Evolutionary conservation across 2,113 vertebrate genomes (phyloP), one percentile per base, ranked within the genome.

Genomic region (Numenius arquata): DNA sequence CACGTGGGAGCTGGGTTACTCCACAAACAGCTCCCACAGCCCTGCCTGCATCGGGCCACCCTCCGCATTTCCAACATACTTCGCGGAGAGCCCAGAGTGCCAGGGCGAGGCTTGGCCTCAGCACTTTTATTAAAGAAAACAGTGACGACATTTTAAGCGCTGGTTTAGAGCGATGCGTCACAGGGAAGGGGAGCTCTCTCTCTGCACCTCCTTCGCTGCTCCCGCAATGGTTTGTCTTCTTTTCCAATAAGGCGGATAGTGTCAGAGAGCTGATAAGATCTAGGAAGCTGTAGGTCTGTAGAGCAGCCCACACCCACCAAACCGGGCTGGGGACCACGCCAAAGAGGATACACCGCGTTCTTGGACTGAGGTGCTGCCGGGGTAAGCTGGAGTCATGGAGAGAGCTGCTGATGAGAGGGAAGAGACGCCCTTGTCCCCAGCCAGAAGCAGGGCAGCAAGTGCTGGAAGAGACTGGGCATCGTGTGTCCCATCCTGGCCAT

Each of bases 401-500:
- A 52, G 77, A 45, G 41, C 36, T 0, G 0, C 43, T 41, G 47
- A 11, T 4, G 27, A 50, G 72, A 61, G 2, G 34, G 36, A 76
- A 78, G 30, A 53, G 68, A 13, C 8, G 4, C 11, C 34, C 25
- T 13, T 25, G 15, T 5, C 25, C 8, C 8, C 27, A 26, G 9
- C 11, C 16, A 34, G 36, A 14, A 67, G 47, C 58, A 34, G 63
- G 8, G 12, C 41, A 40, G 48, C 4, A 1, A 20, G 6, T 2
- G 6, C 43, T 59, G 40, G 36, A 58, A 30, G n/a, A 29, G 21
- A 88, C 63, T 2, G 0, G 40, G 32, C 7, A 8, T 3, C 0
- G 0, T 2, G 8, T 48, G 58, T 12, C 79, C 78, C 6, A 3
- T 13, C 59, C 78, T 1, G 1, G 52, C 68, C 2, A 0, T 1